These are phyloP conservation scores for Noctua comes DNA, from an alignment of 2,888 invertebrate genomes.

Conservation along the genomic window DNA sequence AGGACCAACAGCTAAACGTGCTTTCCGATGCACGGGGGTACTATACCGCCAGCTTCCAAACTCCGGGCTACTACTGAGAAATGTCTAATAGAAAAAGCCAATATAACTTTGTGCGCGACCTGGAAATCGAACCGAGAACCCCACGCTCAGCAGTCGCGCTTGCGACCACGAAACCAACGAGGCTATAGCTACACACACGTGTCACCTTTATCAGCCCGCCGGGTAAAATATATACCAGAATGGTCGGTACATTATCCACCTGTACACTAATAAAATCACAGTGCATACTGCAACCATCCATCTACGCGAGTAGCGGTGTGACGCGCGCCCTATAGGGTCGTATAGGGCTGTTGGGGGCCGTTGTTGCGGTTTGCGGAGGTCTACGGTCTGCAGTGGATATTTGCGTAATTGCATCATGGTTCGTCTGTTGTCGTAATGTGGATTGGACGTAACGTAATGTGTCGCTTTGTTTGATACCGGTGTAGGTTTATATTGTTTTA, in stretches of 20 bases:
- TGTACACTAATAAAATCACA: slow-evolving; percentile 44
- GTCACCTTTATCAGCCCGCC: neutral
- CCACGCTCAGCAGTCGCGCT: too few relatives aligned
- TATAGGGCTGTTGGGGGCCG: slow-evolving; percentile 10
- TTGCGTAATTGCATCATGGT: slow-evolving; percentile 39
- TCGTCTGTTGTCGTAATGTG: slow-evolving; percentile 15
- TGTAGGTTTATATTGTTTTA: neutral
- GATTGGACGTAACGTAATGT: neutral
- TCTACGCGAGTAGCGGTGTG: slow-evolving; percentile 24
- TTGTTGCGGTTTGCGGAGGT: slow-evolving; percentile 42
- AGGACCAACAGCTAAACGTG: too few relatives aligned
- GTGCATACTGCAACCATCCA: slow-evolving; percentile 36
- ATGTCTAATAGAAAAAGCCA: too few relatives aligned
- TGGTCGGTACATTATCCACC: slow-evolving; percentile 1
- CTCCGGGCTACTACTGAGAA: too few relatives aligned
- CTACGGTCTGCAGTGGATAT: slow-evolving; percentile 32
- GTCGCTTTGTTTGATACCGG: neutral
- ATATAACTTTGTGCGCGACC: too few relatives aligned
- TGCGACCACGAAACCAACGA: too few relatives aligned
- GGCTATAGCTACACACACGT: neutral
- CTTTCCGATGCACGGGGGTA: too few relatives aligned
- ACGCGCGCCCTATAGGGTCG: slow-evolving; percentile 6
- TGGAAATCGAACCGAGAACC: too few relatives aligned
- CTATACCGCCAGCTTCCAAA: too few relatives aligned
- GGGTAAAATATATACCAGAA: slow-evolving; percentile 10